These are phyloP conservation scores for Hyla sarda DNA, from an alignment of 2,113 vertebrate species.

Conservation along the genomic window DNA sequence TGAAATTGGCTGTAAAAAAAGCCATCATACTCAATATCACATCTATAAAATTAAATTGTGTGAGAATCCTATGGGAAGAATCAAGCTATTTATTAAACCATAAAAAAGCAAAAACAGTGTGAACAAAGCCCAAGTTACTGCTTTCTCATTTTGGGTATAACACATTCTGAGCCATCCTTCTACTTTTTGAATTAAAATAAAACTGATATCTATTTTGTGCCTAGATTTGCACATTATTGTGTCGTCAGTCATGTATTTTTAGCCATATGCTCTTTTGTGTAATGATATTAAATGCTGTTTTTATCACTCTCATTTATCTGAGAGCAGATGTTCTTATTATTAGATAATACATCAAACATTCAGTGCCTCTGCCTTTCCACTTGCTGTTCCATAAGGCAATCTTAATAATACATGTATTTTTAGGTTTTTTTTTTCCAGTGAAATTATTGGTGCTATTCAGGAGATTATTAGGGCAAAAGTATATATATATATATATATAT, in stretches of 20 bases:
- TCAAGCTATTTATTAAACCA: too few species aligned
- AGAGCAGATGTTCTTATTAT: background rate
- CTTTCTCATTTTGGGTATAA: background rate
- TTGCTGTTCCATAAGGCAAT: background rate
- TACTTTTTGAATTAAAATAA: background rate
- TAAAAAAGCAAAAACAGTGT: too few species aligned
- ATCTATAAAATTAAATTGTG: too few species aligned
- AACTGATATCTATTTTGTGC: background rate
- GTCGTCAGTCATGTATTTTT: background rate
- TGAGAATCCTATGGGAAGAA: too few species aligned
- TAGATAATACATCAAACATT: conserved; percentile 3
- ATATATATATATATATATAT: too few species aligned
- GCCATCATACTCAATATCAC: too few species aligned
- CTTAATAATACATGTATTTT: background rate
- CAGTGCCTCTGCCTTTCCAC: background rate
- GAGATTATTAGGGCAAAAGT: too few species aligned
- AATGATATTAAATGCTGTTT: conserved; percentile 2
- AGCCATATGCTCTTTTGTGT: background rate
- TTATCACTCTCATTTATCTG: background rate
- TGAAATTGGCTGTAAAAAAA: too few species aligned
- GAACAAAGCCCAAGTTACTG: background rate
- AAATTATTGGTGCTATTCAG: background rate
- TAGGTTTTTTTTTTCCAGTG: background rate
- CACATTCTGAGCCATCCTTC: background rate
- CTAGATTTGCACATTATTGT: background rate